Evolutionary conservation across 2,113 vertebrate genomes (phyloP), one percentile per base, ranked within the genome.

Genomic region (Vulpes ferrilata): DNA sequence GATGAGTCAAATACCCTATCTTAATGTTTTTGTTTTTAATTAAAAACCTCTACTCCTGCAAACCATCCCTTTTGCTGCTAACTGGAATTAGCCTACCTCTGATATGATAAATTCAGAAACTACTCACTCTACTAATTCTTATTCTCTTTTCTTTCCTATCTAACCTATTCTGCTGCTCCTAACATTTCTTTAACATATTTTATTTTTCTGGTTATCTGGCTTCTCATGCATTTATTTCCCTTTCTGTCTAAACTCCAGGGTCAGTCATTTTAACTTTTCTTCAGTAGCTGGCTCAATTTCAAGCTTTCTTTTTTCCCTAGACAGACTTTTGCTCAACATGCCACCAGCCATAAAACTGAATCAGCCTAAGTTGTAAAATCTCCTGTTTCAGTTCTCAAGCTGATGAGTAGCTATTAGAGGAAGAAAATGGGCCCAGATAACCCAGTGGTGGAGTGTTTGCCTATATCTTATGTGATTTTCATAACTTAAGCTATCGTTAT

Each of bases 221-320:
- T 93, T 74, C 23, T 53, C 43, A 25, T 92, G 32, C 43, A 79
- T 92, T 87, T 93, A 20, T 89, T 95, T 79, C n/a, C 85, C 22
- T 92, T 74, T 67, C 7, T 83, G 13, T 43, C 43, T 90, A 88
- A 95, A 81, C 59, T 65, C 53, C 59, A 64, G 62, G 5, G 23
- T 88, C 20, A 83, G 7, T 94, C 32, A 79, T 76, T 81, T 95
- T 64, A 85, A 89, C 55, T 78, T 30, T 43, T 43, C 43, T 51
- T 69, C 22, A 65, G 53, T 23, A 81, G 20, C 73, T 90, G 60
- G 6, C 43, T 85, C 22, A 69, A 6, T 96, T 89, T 90, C 17
- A 88, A 59, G 27, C 4, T 55, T 95, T 93, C 67, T 55, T 9
- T 35, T 69, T 17, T 80, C 19, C 64, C 12, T 74, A n/a, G 38